These are phyloP conservation scores for Chloebia gouldiae DNA, from an alignment of 2,113 vertebrate species.

Conservation along the genomic window DNA sequence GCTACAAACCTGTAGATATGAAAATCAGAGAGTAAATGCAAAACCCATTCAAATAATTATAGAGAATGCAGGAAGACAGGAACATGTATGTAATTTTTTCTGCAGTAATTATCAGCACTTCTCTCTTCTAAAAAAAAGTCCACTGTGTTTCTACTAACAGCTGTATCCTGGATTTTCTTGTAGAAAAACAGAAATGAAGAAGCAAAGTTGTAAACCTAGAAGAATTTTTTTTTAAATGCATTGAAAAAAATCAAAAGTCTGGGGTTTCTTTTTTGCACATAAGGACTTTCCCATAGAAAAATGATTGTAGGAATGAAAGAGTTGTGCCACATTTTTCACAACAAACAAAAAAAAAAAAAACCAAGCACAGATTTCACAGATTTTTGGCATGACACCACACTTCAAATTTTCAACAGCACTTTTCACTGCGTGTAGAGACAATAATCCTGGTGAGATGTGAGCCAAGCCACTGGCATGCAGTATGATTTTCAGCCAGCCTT, in stretches of 20 bases:
- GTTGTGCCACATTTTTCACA: background rate
- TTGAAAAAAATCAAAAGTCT: background rate
- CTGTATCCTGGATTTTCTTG: background rate
- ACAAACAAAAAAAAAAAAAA: slow-evolving; percentile 19
- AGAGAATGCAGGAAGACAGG: background rate
- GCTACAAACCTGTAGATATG: background rate
- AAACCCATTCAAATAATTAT: background rate
- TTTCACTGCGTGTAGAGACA: slow-evolving; percentile 53
- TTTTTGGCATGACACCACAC: slow-evolving; percentile 55
- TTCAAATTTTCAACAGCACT: slow-evolving; percentile 54
- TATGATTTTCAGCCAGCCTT: background rate
- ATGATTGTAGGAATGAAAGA: background rate
- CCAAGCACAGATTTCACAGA: slow-evolving; percentile 56
- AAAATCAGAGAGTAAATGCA: background rate
- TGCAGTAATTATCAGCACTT: background rate
- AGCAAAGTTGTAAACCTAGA: background rate
- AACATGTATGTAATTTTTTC: background rate
- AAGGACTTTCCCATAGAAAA: background rate
- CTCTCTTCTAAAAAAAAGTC: background rate
- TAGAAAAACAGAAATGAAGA: background rate
- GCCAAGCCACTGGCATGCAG: slow-evolving; percentile 40
- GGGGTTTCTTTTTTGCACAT: background rate
- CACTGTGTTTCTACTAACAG: background rate
- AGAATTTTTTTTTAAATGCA: background rate
- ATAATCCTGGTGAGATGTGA: background rate